phyloP scores from a whole-genome alignment of 2,113 vertebrate species.

The Aphelocoma coerulescens region DNA sequence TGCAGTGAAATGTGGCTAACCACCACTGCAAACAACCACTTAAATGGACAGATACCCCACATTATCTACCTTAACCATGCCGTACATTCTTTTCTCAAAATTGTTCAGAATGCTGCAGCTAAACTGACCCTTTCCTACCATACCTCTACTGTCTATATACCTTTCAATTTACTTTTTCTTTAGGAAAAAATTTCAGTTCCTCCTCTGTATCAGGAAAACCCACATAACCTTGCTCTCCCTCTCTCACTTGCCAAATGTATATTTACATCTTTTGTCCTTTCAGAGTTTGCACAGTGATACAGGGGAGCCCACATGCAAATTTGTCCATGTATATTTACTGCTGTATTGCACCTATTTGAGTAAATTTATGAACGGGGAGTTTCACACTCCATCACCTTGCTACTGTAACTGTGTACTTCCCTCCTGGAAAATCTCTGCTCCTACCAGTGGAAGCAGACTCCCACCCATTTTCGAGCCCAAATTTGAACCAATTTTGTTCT shows the following conservation, averaged over 20 bases:
- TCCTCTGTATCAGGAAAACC: not conserved
- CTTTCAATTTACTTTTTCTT: not conserved
- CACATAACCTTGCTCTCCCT: not conserved
- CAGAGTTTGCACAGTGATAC: fast-evolving
- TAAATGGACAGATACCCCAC: not conserved
- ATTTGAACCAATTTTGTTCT: not conserved
- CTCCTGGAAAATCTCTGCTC: not conserved
- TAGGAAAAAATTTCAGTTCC: not conserved
- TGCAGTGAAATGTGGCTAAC: not conserved
- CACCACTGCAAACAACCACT: not conserved
- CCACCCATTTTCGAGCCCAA: not conserved
- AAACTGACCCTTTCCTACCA: not conserved
- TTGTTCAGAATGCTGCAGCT: not conserved
- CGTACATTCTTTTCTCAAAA: not conserved
- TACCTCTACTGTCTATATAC: not conserved
- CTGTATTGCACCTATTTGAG: not conserved
- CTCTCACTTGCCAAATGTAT: not conserved
- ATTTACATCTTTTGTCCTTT: not conserved
- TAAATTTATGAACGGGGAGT: fast-evolving
- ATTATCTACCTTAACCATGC: not conserved
- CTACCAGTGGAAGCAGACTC: not conserved
- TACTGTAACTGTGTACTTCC: not conserved
- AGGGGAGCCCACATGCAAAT: not conserved
- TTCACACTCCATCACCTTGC: not conserved
- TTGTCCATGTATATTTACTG: not conserved